These are phyloP conservation scores for Schrankia costaestrigalis DNA, from an alignment of 2,888 invertebrate species.

Conservation along the genomic window DNA sequence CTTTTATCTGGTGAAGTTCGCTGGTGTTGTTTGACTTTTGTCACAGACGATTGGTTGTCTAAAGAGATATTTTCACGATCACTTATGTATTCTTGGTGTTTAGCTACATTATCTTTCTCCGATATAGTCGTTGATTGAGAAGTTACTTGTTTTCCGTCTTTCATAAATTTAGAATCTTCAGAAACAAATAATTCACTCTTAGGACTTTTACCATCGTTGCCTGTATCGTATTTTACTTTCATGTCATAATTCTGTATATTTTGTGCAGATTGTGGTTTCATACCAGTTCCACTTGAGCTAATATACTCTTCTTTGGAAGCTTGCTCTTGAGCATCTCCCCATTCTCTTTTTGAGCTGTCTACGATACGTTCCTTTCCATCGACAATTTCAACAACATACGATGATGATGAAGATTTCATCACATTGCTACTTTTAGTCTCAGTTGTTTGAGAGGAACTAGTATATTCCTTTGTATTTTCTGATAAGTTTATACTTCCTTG, in stretches of 20 bases:
- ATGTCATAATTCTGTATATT: constrained; percentile 76
- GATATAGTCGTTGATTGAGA: constrained; percentile 61
- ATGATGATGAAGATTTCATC: constrained; percentile 82
- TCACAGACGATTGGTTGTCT: constrained; percentile 15
- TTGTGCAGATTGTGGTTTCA: constrained; percentile 79
- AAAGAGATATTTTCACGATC: constrained; percentile 50
- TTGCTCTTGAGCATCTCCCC: constrained; percentile 74
- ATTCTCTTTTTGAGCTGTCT: constrained; percentile 81
- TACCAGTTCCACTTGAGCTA: constrained; percentile 78
- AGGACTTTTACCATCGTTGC: constrained; percentile 73
- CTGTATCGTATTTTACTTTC: constrained; percentile 79
- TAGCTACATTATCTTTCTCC: constrained; percentile 61
- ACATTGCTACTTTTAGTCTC: constrained; percentile 78
- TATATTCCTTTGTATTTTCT: constrained; percentile 56
- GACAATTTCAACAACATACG: constrained; percentile 83
- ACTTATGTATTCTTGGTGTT: constrained; percentile 56
- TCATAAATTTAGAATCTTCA: constrained; percentile 65
- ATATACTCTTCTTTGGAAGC: constrained; percentile 75
- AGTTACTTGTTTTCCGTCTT: constrained; percentile 65
- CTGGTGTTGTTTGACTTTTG: constrained; percentile 25
- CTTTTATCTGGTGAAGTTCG: no score
- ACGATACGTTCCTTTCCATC: constrained; percentile 83
- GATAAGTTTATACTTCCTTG: constrained; percentile 61
- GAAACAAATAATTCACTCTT: constrained; percentile 58
- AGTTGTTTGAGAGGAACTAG: constrained; percentile 65